A percentile compares a stretch with the other conserved stretches of the same genome.
Evolutionary conservation across 1,140 invertebrate species (phyloP).

Genomic region (Xylocopa sonorina): DNA sequence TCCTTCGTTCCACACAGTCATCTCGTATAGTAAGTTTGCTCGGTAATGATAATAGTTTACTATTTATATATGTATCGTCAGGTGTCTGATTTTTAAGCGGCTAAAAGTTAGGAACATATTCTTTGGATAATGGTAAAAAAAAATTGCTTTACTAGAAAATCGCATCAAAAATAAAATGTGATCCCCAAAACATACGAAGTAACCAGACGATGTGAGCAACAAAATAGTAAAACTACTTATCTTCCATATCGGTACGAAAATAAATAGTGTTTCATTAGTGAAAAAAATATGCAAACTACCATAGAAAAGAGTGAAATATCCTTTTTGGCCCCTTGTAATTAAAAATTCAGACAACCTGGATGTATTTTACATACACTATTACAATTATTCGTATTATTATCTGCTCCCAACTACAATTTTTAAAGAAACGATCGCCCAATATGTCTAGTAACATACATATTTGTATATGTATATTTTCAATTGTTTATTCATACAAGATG

Average conservation of each 20-base stretch:
- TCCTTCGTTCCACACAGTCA: constrained; percentile 39
- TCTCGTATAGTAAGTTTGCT: constrained; percentile 29
- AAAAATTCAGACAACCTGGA: constrained; percentile 23
- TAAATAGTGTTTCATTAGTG: background rate
- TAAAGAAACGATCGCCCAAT: background rate
- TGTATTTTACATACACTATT: too few relatives aligned
- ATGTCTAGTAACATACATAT: too few relatives aligned
- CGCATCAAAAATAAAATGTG: background rate
- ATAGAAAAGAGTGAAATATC: background rate
- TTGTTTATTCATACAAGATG: constrained; percentile 14
- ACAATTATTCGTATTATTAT: background rate
- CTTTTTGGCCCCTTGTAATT: background rate
- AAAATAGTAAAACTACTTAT: background rate
- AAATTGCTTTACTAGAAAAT: background rate
- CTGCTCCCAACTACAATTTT: background rate
- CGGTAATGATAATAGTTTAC: background rate
- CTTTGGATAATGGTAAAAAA: background rate
- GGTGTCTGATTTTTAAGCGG: background rate
- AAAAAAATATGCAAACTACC: background rate
- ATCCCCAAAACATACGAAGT: background rate
- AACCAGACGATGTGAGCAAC: background rate
- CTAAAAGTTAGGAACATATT: constrained; percentile 18
- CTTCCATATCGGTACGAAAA: background rate
- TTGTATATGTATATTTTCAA: background rate
- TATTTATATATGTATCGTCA: background rate